Base-by-base conservation (phyloP, 2,888 invertebrate species). In the Ormyrus pomaceus region DNA sequence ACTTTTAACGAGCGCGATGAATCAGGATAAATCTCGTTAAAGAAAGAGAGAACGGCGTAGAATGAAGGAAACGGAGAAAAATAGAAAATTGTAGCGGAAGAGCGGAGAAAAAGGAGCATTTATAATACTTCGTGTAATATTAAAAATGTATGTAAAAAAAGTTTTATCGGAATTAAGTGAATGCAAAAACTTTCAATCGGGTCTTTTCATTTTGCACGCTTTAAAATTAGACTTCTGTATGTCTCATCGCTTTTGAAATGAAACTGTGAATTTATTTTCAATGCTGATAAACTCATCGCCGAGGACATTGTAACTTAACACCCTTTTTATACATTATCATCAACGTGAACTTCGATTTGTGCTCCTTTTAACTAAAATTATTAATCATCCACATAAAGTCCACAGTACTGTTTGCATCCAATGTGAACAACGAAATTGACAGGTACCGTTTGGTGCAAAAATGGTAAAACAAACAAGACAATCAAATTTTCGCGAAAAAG, bases 1-100 rank as follows among this genome's bases (percentile, higher is more conserved):
- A 80, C 72, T 80, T 79, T 80, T 77, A 82, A 82, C 80, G 80
- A 77, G 74, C 74, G 50, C 80, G 77, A 80, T 82, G 82, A 80
- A 77, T 80, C 82, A 70, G 69, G 77, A 80, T 77, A 77, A 80
- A 82, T 82, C 71, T 80, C 59, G 45, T 53, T 11, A 55, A 11
- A 61, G 53, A 19, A 45, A 7, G 11, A 66, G 56, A 64, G 11
- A 59, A 11, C 46, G 6, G 53, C 55, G 45, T 10, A 45, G 61
- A 66, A 69, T 58, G 64, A 50, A 69, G 59, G 53, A 80, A 76
- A 65, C 19, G 59, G 34, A 77, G 62, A 80, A 77, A 71, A 72
- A 77, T 77, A 56, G 72, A 76, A 80, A 68, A 68, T 72, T 45
- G 72, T 48, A 64, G 58, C 58, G 46, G 45, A 45, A 48, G 34